Evolutionary conservation across 2,888 invertebrate species (phyloP).

Genomic region (Orthosia cruda): DNA sequence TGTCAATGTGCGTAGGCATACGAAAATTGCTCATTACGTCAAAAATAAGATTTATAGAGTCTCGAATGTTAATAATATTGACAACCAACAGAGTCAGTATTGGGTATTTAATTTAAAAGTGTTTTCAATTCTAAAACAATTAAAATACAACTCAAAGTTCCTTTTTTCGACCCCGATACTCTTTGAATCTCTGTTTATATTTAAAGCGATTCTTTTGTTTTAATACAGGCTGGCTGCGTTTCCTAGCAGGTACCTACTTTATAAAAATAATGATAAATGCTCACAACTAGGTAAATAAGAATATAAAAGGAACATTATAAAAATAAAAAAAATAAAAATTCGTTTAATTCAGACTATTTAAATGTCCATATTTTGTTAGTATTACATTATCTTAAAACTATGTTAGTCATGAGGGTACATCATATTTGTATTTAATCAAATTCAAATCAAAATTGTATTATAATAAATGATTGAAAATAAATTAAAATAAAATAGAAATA

Average conservation of each 20-base stretch:
- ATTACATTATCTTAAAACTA: too few relatives aligned
- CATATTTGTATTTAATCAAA: too few relatives aligned
- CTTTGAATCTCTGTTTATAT: neutral
- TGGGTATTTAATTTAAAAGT: conserved; percentile 11
- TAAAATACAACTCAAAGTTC: conserved; percentile 21
- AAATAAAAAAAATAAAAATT: too few relatives aligned
- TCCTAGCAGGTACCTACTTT: conserved; percentile 1
- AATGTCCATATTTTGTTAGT: too few relatives aligned
- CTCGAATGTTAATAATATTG: conserved; percentile 55
- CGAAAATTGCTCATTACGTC: conserved; percentile 63
- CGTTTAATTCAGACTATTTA: too few relatives aligned
- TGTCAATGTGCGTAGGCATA: conserved; percentile 58
- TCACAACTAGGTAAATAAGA: conserved; percentile 27
- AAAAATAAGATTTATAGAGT: conserved; percentile 59
- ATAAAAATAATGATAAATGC: conserved; percentile 39
- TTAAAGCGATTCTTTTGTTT: conserved; percentile 23
- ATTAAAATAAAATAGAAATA: too few relatives aligned
- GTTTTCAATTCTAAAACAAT: conserved; percentile 19
- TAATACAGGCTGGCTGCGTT: conserved; percentile 13
- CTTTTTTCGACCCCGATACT: neutral
- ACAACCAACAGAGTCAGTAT: conserved; percentile 11
- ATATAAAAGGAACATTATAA: conserved; percentile 22
- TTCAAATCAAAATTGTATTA: too few relatives aligned
- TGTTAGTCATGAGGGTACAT: too few relatives aligned
- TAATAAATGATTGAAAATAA: too few relatives aligned